phyloP scores from a whole-genome alignment of 2,888 invertebrate genomes.

The Doris montereyensis region DNA sequence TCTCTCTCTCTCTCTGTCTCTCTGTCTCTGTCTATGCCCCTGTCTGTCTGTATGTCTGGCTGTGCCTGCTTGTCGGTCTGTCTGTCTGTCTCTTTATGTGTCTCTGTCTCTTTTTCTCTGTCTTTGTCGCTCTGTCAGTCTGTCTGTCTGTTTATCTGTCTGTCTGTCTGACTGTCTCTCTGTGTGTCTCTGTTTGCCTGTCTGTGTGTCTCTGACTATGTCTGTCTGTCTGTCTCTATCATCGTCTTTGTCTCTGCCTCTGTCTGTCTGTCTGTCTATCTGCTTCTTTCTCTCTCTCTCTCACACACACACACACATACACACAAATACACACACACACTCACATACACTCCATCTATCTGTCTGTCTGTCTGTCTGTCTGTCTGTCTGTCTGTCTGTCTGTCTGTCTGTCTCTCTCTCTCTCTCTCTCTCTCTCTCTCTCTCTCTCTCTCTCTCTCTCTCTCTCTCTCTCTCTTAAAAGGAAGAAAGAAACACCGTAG shows the following conservation, averaged over 20 bases:
- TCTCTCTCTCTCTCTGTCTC: too few species aligned
- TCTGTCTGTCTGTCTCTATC: too few species aligned
- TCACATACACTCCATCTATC: not conserved
- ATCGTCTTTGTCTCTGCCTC: too few species aligned
- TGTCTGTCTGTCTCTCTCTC: too few species aligned
- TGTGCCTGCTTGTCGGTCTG: not conserved
- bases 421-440: too few species aligned
- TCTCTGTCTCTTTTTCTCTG: not conserved
- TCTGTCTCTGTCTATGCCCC: too few species aligned
- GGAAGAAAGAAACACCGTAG: too few species aligned
- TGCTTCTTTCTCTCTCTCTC: not conserved
- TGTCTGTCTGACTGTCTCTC: not conserved
- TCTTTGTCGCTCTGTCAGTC: not conserved
- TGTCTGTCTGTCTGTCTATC: not conserved
- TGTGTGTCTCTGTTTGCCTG: too few species aligned
- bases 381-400: conserved; percentile 12
- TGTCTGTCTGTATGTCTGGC: not conserved
- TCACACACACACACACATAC: not conserved
- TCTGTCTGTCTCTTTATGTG: not conserved
- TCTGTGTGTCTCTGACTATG: too few species aligned
- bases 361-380: not conserved
- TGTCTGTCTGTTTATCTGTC: not conserved
- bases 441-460: too few species aligned
- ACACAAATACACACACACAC: too few species aligned
- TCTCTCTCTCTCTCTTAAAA: too few species aligned